These are phyloP conservation scores for Parazoanthus swiftii DNA, from an alignment of 92 coral and sea anemone genomes.

Conservation along the genomic window DNA sequence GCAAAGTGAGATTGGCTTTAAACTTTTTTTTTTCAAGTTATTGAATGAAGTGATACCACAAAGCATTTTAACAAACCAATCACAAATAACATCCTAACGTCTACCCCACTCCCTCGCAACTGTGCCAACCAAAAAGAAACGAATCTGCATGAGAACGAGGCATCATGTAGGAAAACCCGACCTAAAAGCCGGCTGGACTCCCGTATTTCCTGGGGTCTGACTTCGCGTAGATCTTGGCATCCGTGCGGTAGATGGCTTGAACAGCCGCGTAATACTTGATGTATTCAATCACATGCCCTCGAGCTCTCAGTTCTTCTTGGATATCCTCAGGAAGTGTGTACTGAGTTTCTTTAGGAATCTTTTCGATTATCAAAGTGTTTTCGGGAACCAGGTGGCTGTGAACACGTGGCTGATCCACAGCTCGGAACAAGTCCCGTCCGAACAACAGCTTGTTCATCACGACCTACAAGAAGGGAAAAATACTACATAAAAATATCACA, in stretches of 20 bases:
- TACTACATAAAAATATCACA: background rate
- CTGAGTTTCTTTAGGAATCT: background rate
- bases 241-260: slow-evolving; percentile 64
- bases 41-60: too few species aligned
- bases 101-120: too few species aligned
- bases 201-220: slow-evolving; percentile 82
- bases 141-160: too few species aligned
- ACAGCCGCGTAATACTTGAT: slow-evolving; percentile 45
- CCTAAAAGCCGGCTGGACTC: slow-evolving; percentile 53
- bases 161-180: background rate
- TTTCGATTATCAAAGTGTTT: slow-evolving; percentile 45
- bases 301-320: slow-evolving; percentile 50
- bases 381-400: slow-evolving; percentile 71
- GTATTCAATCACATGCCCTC: slow-evolving; percentile 48
- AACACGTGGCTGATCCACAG: slow-evolving; percentile 70
- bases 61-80: too few species aligned
- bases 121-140: too few species aligned
- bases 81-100: too few species aligned
- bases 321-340: slow-evolving; percentile 45
- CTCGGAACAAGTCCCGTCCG: slow-evolving; percentile 46
- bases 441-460: slow-evolving; percentile 84
- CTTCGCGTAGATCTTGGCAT: slow-evolving; percentile 52
- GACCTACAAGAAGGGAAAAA: slow-evolving; percentile 50
- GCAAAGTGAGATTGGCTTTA: too few species aligned
- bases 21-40: too few species aligned